Conservation (phyloP, 2,113 vertebrate species). For the Ochotona curzoniae region DNA sequence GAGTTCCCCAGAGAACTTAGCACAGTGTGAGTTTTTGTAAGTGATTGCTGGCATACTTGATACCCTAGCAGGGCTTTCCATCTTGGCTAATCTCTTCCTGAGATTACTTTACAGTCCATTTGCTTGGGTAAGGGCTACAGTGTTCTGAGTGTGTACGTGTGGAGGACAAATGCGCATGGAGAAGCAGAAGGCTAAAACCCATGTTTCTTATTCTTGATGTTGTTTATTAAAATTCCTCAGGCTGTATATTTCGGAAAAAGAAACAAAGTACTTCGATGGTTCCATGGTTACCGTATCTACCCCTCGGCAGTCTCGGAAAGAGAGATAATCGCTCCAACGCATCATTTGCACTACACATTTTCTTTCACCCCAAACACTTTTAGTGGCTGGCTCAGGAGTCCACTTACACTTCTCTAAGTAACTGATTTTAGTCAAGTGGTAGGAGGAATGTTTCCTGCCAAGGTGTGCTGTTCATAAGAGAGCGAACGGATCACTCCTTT, state of each 20-base stretch:
- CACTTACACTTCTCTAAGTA: conserved; percentile 30
- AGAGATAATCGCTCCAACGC: neutral
- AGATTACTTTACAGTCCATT: conserved; percentile 69
- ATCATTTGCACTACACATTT: conserved; percentile 46
- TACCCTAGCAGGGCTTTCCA: conserved; percentile 40
- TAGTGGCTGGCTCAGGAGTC: neutral
- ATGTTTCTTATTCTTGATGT: conserved; percentile 55
- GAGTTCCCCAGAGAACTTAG: neutral
- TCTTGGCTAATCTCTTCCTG: conserved; percentile 60
- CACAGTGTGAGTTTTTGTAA: conserved; percentile 42
- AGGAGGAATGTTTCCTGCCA: conserved; percentile 69
- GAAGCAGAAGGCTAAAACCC: conserved; percentile 37
- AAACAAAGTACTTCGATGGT: conserved; percentile 50
- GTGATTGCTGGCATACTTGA: conserved; percentile 51
- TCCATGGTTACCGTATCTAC: neutral
- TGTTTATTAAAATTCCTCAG: conserved; percentile 54
- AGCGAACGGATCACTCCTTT: conserved; percentile 75
- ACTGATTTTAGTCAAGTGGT: conserved; percentile 65
- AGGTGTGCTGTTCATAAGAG: conserved; percentile 72
- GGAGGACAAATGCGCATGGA: conserved; percentile 60
- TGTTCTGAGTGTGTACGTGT: neutral
- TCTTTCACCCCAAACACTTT: neutral
- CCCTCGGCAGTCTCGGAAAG: neutral
- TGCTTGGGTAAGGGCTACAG: conserved; percentile 63
- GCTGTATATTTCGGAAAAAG: conserved; percentile 65